Evolutionary conservation across 2,113 vertebrate genomes (phyloP), one percentile per base, ranked within the genome.

Genomic region (Siniperca chuatsi): DNA sequence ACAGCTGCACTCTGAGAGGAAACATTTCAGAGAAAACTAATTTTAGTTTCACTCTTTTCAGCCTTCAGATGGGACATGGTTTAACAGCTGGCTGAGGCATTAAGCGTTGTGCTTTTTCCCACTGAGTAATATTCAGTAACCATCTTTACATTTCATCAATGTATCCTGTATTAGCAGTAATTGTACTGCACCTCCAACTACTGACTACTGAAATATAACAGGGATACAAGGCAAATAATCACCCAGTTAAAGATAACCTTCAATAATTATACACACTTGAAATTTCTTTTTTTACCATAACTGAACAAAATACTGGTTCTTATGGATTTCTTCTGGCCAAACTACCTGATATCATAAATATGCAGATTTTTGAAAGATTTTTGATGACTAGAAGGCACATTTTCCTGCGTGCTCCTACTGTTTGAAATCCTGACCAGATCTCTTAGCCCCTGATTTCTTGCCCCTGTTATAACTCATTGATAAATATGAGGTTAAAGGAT

Each of bases 401-500:
- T 52, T 72, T 68, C 25, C 29, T 29, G 8, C 8, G 20, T n/a
- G 66, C 37, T 18, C 9, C 13, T 75, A 7, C 44, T 3, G 3
- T n/a, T 69, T 37, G 20, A 79, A 71, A 67, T 18, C 21, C 55
- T 61, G 29, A 78, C 54, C 61, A 44, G 25, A 64, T 44, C 50
- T 25, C 35, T 37, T 2, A 0, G 6, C 46, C 42, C 48, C 62
- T 15, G 48, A 79, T 21, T 8, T 48, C 20, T 50, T 10, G 4
- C 23, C 33, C 29, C 44, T 10, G 35, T 60, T 23, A 35, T 1
- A 73, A 44, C 68, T 61, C 16, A n/a, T 4, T 55, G 75, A 78
- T 83, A 88, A 82, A 80, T 79, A 87, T 23, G 16, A 74, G 40
- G n/a, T 44, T 54, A 46, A 57, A 75, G 16, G 42, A 76, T 83